These are phyloP conservation scores for Apotomis capreana DNA, from an alignment of 2,888 invertebrate genomes.

Conservation along the genomic window DNA sequence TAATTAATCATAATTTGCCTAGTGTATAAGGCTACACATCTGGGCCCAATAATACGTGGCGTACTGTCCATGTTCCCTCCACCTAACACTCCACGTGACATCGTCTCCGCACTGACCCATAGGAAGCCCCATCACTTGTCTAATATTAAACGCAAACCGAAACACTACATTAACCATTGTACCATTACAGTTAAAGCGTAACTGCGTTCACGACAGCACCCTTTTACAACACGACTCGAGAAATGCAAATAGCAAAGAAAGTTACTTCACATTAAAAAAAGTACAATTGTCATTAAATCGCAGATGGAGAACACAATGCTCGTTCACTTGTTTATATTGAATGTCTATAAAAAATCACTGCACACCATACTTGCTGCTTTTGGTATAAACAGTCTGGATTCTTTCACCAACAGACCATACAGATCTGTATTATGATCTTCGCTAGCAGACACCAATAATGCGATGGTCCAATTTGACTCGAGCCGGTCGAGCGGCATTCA, in stretches of 20 bases:
- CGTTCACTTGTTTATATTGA: not conserved
- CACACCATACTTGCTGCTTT: no score
- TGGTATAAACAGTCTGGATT: no score
- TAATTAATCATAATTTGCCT: slow-evolving; percentile 9
- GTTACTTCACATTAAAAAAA: slow-evolving; percentile 2
- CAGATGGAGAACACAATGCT: slow-evolving; percentile 1
- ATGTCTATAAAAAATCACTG: not conserved
- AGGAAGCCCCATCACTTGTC: slow-evolving; percentile 41
- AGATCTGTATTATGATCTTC: no score
- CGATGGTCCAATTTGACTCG: no score
- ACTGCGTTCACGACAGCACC: not conserved
- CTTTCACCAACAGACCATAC: no score
- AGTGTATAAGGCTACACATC: not conserved
- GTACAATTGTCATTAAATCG: not conserved
- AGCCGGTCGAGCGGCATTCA: no score
- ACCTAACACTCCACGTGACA: not conserved
- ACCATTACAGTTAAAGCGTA: slow-evolving; percentile 9
- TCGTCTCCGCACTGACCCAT: slow-evolving; percentile 20
- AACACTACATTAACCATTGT: not conserved
- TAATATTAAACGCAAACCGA: not conserved
- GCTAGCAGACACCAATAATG: no score
- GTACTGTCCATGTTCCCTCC: not conserved
- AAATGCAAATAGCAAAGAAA: slow-evolving; percentile 1
- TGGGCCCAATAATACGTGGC: slow-evolving; percentile 3
- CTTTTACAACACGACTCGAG: slow-evolving; percentile 8